A percentile compares a stretch with the other conserved stretches of the same genome.
phyloP scores from a whole-genome alignment of 2,797 vertebrate genomes.

The Oryzias sinensis region DNA sequence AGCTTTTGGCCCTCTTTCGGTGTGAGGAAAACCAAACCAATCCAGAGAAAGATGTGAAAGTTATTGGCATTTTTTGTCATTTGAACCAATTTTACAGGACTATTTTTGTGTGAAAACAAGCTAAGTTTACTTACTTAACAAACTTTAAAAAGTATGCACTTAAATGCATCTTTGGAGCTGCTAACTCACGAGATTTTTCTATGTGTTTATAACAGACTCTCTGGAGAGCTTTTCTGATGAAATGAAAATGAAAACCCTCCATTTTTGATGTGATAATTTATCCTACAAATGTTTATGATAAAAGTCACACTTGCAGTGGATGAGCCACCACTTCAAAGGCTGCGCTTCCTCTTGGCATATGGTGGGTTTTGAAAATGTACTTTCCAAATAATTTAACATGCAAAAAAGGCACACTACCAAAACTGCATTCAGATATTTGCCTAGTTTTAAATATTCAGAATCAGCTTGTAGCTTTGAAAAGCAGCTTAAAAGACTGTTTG shows the following conservation, averaged over 20 bases:
- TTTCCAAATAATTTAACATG: conserved; percentile 46
- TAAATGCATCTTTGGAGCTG: conserved; percentile 21
- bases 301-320: conserved; percentile 35
- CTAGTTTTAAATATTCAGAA: conserved; percentile 70
- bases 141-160: not conserved
- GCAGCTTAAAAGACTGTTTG: conserved; percentile 47
- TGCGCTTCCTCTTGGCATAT: conserved; percentile 39
- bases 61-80: too few species aligned
- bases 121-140: too few species aligned
- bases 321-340: conserved; percentile 49
- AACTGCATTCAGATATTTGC: conserved; percentile 51
- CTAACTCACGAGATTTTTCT: conserved; percentile 41
- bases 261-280: conserved; percentile 43
- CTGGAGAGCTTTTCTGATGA: conserved; percentile 13
- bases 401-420: conserved; percentile 30
- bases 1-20: too few species aligned
- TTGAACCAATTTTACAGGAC: too few species aligned
- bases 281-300: conserved; percentile 39
- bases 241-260: conserved; percentile 19
- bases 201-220: conserved; percentile 37
- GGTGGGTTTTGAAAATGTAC: conserved; percentile 32
- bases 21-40: too few species aligned
- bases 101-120: too few species aligned
- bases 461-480: conserved; percentile 60
- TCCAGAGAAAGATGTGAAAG: too few species aligned